Percentiles rank a stretch among this genome's conserved stretches.
Conservation (phyloP, 2,888 invertebrate species). For the Craniophora ligustri region DNA sequence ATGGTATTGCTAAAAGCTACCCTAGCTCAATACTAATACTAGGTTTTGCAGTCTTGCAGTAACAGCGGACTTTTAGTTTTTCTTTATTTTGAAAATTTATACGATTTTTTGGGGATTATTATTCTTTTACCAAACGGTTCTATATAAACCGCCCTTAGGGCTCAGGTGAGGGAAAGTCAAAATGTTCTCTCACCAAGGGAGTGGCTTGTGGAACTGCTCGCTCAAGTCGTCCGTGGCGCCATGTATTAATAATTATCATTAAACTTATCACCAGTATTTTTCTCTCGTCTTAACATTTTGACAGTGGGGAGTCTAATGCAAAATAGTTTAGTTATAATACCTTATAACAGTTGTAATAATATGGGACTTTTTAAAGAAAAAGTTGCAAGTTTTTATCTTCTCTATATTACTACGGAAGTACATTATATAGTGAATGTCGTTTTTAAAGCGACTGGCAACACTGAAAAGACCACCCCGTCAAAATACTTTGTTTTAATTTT, state of each 20-base stretch:
- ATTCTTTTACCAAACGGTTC: constrained; percentile 17
- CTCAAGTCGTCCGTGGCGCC: constrained; percentile 47
- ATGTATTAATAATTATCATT: constrained; percentile 37
- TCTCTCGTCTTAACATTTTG: constrained; percentile 19
- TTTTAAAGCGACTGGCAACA: constrained; percentile 7
- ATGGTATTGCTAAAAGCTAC: not conserved
- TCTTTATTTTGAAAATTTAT: no score
- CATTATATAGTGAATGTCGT: not conserved
- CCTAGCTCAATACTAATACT: not conserved
- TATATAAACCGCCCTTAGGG: constrained; percentile 35
- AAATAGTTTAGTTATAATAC: not conserved
- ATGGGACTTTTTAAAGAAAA: no score
- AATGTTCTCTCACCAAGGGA: constrained; percentile 12
- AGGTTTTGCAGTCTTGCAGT: no score
- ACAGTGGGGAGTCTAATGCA: constrained; percentile 10
- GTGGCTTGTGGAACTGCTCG: constrained; percentile 28
- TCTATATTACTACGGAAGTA: no score
- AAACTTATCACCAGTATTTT: constrained; percentile 29
- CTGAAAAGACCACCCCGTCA: constrained; percentile 36
- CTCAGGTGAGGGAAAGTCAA: constrained; percentile 40
- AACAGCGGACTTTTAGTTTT: no score
- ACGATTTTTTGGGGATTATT: no score
- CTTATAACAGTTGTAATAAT: no score
- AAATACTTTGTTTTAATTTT: constrained; percentile 46
- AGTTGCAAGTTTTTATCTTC: no score